A percentile compares a stretch with the other conserved stretches of the same genome.
Conservation (phyloP, 2,888 invertebrate genomes). For the Congeria kusceri region DNA sequence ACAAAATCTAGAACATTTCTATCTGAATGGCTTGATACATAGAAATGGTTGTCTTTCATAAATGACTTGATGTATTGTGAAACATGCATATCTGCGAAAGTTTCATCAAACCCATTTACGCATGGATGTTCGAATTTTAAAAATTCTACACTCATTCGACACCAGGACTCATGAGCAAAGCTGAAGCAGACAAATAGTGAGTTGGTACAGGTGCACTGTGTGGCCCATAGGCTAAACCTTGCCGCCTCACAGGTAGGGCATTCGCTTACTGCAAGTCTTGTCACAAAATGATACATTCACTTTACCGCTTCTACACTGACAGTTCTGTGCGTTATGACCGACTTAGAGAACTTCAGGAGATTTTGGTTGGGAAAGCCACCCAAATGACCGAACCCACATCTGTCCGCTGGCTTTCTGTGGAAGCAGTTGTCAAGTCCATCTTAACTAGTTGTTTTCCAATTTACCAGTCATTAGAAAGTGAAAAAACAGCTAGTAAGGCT, state of each 20-base stretch:
- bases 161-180: slow-evolving; percentile 3
- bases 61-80: no score
- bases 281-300: slow-evolving; percentile 28
- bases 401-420: slow-evolving; percentile 51
- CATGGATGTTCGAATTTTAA: no score
- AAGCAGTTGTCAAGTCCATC: slow-evolving; percentile 46
- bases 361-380: slow-evolving; percentile 24
- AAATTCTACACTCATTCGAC: no score
- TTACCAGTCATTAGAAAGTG: slow-evolving; percentile 22
- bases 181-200: slow-evolving; percentile 27
- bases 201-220: slow-evolving; percentile 45
- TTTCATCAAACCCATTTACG: no score
- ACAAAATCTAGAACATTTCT: no score
- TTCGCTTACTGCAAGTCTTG: slow-evolving; percentile 36
- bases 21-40: no score
- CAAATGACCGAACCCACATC: slow-evolving; percentile 47
- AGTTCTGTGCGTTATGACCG: slow-evolving; percentile 48
- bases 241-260: slow-evolving; percentile 49
- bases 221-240: slow-evolving; percentile 50
- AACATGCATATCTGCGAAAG: no score
- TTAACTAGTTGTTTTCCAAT: slow-evolving; percentile 17
- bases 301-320: slow-evolving; percentile 42
- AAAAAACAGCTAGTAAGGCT: slow-evolving; percentile 33
- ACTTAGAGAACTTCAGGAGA: slow-evolving; percentile 44
- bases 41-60: no score